Evolutionary conservation across 2,888 invertebrate genomes (phyloP).

Genomic region (Chelonus formosanus): DNA sequence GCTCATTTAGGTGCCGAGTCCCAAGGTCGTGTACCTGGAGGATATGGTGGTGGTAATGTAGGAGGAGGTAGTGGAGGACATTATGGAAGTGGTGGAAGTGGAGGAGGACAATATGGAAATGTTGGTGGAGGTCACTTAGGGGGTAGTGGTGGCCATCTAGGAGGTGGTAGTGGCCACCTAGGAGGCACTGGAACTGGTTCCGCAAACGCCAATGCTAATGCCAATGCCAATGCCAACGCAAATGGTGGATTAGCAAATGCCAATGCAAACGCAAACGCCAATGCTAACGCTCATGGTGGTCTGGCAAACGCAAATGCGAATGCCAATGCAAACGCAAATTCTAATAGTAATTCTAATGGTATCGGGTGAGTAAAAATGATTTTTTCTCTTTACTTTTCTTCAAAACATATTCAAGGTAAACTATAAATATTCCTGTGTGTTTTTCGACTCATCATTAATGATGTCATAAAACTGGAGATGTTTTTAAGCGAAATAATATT

Average conservation of each 20-base stretch:
- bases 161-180: slow-evolving; percentile 4
- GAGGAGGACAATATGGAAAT: too few species aligned
- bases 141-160: slow-evolving; percentile 17
- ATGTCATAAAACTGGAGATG: too few species aligned
- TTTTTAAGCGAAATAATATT: slow-evolving; percentile 2
- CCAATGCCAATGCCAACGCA: slow-evolving; percentile 41
- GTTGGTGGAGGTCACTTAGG: slow-evolving; percentile 3
- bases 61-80: too few species aligned
- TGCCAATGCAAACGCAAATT: slow-evolving; percentile 21
- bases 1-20: neutral
- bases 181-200: slow-evolving; percentile 2
- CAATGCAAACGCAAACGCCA: slow-evolving; percentile 22
- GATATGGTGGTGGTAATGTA: too few species aligned
- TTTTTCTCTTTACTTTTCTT: neutral
- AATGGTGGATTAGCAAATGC: slow-evolving; percentile 29
- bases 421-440: too few species aligned
- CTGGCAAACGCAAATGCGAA: slow-evolving; percentile 2
- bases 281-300: slow-evolving; percentile 21
- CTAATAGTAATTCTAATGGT: slow-evolving; percentile 8
- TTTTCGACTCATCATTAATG: too few species aligned
- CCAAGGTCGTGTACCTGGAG: neutral
- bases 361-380: slow-evolving; percentile 9
- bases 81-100: neutral
- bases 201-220: slow-evolving; percentile 27
- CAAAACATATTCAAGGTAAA: too few species aligned